phyloP scores from a whole-genome alignment of 2,797 vertebrate genomes.

The Sciaenops ocellatus region DNA sequence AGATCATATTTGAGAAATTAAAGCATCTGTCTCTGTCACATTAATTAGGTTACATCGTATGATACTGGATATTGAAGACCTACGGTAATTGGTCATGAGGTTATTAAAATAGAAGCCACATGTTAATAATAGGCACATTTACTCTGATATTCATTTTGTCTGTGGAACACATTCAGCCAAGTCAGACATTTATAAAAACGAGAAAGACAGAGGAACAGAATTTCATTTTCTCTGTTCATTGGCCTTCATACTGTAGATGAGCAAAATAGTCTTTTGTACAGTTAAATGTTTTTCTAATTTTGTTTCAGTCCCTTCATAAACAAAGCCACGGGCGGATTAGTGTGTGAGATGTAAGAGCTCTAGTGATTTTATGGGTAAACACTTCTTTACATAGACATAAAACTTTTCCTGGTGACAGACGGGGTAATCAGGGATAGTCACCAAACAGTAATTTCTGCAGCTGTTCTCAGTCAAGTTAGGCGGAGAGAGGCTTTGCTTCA shows the following conservation, averaged over 20 bases:
- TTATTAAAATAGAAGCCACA: conserved; percentile 72
- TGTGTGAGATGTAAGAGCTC: conserved; percentile 4
- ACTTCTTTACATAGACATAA: background rate
- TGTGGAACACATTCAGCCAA: conserved; percentile 50
- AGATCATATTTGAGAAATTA: conserved; percentile 52
- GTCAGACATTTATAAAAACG: conserved; percentile 58
- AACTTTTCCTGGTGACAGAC: background rate
- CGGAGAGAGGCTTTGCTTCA: background rate
- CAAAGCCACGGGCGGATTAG: conserved; percentile 2
- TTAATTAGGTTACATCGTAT: conserved; percentile 69
- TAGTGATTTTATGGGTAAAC: conserved; percentile 16
- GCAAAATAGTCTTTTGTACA: conserved; percentile 31
- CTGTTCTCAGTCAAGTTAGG: background rate
- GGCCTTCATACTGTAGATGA: conserved; percentile 1
- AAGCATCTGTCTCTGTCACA: conserved; percentile 68
- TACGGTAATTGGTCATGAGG: conserved; percentile 44
- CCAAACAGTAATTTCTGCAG: background rate
- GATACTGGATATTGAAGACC: conserved; percentile 53
- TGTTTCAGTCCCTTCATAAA: conserved; percentile 20
- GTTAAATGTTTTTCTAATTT: conserved; percentile 45
- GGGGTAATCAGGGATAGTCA: conserved; percentile 21
- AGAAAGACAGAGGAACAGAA: conserved; percentile 32
- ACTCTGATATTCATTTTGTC: conserved; percentile 53
- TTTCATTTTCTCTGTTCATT: conserved; percentile 37
- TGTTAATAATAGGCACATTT: conserved; percentile 73